Conservation (phyloP, 2,113 vertebrate genomes). For the Cyanoliseus patagonus region DNA sequence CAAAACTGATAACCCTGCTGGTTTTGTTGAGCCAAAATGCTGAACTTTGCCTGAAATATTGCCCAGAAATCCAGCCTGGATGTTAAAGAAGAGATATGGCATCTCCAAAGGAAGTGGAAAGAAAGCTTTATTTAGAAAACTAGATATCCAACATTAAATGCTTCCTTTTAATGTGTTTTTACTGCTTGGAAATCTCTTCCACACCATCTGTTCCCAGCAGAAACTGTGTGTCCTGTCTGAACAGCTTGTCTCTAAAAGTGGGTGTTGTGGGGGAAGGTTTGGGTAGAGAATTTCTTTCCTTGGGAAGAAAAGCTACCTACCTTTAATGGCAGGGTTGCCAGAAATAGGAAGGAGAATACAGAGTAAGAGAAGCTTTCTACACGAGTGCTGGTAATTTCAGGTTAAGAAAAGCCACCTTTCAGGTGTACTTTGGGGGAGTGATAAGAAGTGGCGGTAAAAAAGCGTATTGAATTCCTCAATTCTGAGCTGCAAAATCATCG, state of each 20-base stretch:
- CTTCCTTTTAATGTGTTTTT: neutral
- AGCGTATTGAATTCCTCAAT: neutral
- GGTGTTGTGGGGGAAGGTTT: neutral
- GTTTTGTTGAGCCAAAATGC: neutral
- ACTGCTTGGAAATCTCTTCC: neutral
- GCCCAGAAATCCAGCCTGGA: neutral
- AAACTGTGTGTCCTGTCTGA: neutral
- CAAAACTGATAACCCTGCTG: neutral
- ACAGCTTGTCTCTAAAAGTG: neutral
- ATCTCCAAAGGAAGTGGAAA: neutral
- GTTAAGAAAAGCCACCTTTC: neutral
- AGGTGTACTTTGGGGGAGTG: neutral
- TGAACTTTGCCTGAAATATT: neutral
- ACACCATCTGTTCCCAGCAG: neutral
- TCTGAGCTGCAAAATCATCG: neutral
- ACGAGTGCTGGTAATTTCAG: neutral
- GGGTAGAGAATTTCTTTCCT: neutral
- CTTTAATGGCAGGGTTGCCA: neutral
- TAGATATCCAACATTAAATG: neutral
- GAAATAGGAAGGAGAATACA: neutral
- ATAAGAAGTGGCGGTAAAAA: neutral
- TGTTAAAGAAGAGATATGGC: neutral
- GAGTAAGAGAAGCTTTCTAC: neutral
- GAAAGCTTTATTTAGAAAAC: neutral
- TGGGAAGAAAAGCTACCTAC: neutral